Evolutionary conservation across 2,888 invertebrate genomes (phyloP).

Genomic region (Heliothis peltigera): DNA sequence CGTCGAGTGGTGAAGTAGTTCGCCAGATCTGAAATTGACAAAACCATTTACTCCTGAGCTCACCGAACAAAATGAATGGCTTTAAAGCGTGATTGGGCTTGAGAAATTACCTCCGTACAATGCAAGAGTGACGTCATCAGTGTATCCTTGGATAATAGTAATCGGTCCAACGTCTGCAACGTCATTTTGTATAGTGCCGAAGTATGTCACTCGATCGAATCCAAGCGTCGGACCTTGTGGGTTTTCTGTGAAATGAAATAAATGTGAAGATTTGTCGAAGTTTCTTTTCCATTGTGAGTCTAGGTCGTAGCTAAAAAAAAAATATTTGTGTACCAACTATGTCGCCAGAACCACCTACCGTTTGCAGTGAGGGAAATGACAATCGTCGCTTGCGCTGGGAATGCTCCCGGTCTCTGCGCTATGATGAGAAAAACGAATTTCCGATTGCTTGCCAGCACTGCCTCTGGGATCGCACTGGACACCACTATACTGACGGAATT

Average conservation of each 20-base stretch:
- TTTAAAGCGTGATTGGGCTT: too few relatives aligned
- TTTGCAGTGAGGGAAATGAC: constrained; percentile 44
- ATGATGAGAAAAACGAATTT: constrained; percentile 57
- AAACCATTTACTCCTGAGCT: too few relatives aligned
- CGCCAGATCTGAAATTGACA: constrained; percentile 48
- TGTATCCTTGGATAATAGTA: too few relatives aligned
- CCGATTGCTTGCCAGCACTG: constrained; percentile 53
- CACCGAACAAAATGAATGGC: too few relatives aligned
- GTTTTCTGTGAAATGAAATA: too few relatives aligned
- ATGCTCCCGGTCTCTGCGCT: constrained; percentile 35
- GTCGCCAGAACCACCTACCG: not conserved
- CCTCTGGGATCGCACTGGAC: constrained; percentile 8
- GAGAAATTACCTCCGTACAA: constrained; percentile 42
- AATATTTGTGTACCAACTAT: too few relatives aligned
- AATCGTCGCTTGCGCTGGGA: constrained; percentile 53
- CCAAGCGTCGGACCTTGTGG: not conserved
- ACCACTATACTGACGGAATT: too few relatives aligned
- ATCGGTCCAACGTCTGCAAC: constrained; percentile 35
- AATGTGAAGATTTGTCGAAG: too few relatives aligned
- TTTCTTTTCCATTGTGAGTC: too few relatives aligned
- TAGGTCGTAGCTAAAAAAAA: too few relatives aligned
- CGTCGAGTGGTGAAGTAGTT: constrained; percentile 41
- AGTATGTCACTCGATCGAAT: constrained; percentile 10
- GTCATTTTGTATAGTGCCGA: constrained; percentile 19
- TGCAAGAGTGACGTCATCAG: too few relatives aligned